Evolutionary conservation across 1,140 invertebrate species (phyloP).

Genomic region (Bombus pyrosoma): DNA sequence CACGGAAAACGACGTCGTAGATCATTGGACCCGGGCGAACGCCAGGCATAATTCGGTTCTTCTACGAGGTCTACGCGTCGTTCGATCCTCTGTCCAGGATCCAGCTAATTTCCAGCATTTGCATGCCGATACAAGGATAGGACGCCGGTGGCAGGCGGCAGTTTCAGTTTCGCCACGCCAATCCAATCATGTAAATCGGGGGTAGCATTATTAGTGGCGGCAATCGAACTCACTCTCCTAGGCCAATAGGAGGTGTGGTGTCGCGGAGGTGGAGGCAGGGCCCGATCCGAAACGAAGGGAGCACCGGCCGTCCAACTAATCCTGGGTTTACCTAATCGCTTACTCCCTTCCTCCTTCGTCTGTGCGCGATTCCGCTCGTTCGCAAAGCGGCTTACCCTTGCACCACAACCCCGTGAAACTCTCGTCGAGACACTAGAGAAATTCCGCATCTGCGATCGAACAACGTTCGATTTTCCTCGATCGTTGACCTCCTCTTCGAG

Average conservation of each 20-base stretch:
- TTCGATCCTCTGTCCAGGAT: constrained; percentile 14
- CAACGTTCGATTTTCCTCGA: constrained; percentile 33
- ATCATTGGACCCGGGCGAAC: background rate
- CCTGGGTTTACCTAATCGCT: constrained; percentile 82
- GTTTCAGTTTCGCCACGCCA: constrained; percentile 82
- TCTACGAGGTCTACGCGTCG: constrained; percentile 3
- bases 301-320: constrained; percentile 78
- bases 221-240: constrained; percentile 77
- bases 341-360: constrained; percentile 69
- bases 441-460: constrained; percentile 47
- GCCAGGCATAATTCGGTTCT: constrained; percentile 11
- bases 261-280: constrained; percentile 38
- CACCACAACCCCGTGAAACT: constrained; percentile 63
- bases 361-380: constrained; percentile 73
- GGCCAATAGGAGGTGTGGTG: constrained; percentile 44
- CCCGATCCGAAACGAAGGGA: constrained; percentile 68
- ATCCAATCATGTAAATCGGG: constrained; percentile 83
- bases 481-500: background rate
- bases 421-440: constrained; percentile 39
- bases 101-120: constrained; percentile 59
- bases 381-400: constrained; percentile 81
- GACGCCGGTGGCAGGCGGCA: constrained; percentile 47
- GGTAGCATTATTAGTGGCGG: constrained; percentile 80
- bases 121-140: constrained; percentile 56
- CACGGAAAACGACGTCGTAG: background rate